Evolutionary conservation across 2,888 invertebrate genomes (phyloP), one percentile per base, ranked within the genome.

Genomic region (Caenorhabditis zanzibari): DNA sequence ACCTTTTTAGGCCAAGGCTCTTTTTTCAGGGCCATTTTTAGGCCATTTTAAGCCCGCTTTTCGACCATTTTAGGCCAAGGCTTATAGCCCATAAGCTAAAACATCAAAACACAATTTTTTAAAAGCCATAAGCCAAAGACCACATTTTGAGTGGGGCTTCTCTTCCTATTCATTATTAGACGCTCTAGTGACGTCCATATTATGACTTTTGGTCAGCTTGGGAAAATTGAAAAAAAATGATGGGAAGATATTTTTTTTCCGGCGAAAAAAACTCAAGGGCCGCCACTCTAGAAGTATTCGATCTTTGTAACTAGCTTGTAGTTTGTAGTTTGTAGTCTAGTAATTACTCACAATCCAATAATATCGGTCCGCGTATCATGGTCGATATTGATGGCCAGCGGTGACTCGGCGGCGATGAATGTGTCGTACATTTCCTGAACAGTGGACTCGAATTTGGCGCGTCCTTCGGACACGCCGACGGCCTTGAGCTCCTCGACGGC

Each of bases 391-490:
- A 89, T 89, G 14, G 88, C 88, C 41, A 88, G 68, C n/a, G 88
- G 88, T 24, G 86, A 86, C 28, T 89, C 89, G n/a, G 88, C 82
- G 4, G 89, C 88, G 64, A 89, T 89, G 66, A 88, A 89, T 2
- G 88, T 88, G 76, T 88, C 88, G 77, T 85, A 89, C 88, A 89
- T 89, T 68, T 88, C 86, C 77, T 84, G 84, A n/a, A 87, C 89
- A n/a, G 89, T 89, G 59, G 83, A 84, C 72, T 89, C 88, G 84
- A 88, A 88, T 22, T 89, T 87, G 0, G 56, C 32, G 32, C 88
- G 80, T 24, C 82, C 85, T n/a, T 81, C 85, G 19, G 85, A 77
- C 6, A 68, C 72, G 14, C 73, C 74, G 22, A 87, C 81, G 1
- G 79, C 83, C 64, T 88, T 85, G 38, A 89, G 74, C 58, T 89